Base-by-base conservation (phyloP, 1,140 invertebrate species). In the Drosophila littoralis region DNA sequence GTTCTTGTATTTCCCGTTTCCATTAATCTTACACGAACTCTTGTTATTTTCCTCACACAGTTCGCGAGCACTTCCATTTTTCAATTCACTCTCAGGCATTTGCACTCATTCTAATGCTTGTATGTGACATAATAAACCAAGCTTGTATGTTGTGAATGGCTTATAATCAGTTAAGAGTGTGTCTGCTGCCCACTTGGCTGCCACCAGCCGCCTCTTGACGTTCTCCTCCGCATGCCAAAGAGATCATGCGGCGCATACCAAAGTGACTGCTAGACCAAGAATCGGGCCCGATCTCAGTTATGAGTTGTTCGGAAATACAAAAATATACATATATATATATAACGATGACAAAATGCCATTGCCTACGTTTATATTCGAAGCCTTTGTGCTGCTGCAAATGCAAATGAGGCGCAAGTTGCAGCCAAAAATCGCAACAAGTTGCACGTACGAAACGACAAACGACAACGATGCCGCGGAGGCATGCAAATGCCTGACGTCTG, bases 381-480 rank as follows among this genome's bases (percentile, higher is more conserved):
- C 50, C 61, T 70, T 22, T 71, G 59, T 74, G 38, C 46, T 64
- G 54, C 45, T 42, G 64, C 77, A 89, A 86, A 89, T 89, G 84
- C 84, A 89, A 89, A 89, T 84, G 88, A 89, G 89, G 71, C 81
- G 84, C 83, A 79, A 76, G 64, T 70, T 78, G 79, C 68, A 67
- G 68, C 46, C 72, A 32, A 69, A 72, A 65, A 33, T 68, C 32
- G 83, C 80, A 89, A 89, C 84, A 89, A 89, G 84, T 89, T 89
- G 84, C 84, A 89, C 84, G 84, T 88, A 88, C 76, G 50, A 59
- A 42, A 42, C 40, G 40, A 42, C 28, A 52, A 28, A 52, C 12
- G 33, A 71, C 72, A 69, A 59, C 64, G 63, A 50, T 28, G 58
- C 22, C 10, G 70, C 32, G 51, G 32, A 75, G 66, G 75, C 79